Base-by-base conservation (phyloP, 2,113 vertebrate species). In the Arenaria interpres region DNA sequence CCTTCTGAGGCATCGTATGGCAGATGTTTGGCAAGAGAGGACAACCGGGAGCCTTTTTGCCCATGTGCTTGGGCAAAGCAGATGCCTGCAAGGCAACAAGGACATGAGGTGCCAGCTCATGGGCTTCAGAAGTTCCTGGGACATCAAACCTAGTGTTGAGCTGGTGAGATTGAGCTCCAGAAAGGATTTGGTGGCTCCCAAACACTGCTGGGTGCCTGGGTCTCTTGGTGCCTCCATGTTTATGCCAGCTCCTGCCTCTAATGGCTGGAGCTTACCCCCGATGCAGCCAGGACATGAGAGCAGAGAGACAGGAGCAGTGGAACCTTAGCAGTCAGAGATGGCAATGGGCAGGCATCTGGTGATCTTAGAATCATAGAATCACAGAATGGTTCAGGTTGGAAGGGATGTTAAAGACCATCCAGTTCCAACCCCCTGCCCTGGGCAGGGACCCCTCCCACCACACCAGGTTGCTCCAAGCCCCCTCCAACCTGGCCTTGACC, bases 191-290 rank as follows among this genome's bases (percentile, higher is more conserved):
- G n/a, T 91, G 54, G 16, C 25, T 94, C 37, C 50, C n/a, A 91
- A 19, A 4, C 0, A 1, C 27, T 43, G 11, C 5, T 77, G 48
- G 41, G 22, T 54, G 25, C 37, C 13, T 35, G 67, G 13, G 27
- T 64, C 11, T 66, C 1, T 0, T 0, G 7, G 30, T 54, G 39
- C 32, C 7, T 50, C n/a, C 57, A 21, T 37, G 30, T 68, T 21
- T 10, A 46, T 46, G 41, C 57, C 37, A 46, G 6, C 50, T 85
- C 25, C 50, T 91, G 45, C 56, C 56, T 23, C 67, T 23, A 32
- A 2, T 19, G 28, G 62, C 24, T 56, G 64, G 46, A 62, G 22
- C 27, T 72, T 57, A 21, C 6, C 10, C 48, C 69, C 33, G 4
- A 9, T 2, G 3, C 23, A 67, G 24, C 39, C 1, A 3, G 62